Base-by-base conservation (phyloP, 2,113 vertebrate species). In the Agapornis roseicollis region DNA sequence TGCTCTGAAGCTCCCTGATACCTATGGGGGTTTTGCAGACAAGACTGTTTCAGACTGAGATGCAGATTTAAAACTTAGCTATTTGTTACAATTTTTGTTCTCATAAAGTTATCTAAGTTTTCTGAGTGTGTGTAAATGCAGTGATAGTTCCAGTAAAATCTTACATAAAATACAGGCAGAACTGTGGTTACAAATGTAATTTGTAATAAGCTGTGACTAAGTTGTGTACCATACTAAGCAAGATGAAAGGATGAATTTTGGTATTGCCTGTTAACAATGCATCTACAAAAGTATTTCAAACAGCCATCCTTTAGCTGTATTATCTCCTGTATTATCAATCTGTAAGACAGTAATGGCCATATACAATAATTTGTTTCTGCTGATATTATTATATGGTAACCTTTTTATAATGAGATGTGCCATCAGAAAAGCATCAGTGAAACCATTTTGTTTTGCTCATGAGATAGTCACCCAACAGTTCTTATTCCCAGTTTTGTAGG, bases 1-100 rank as follows among this genome's bases (percentile, higher is more conserved):
- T 77, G 37, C 88, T 80, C 79, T 82, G 46, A 80, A 89, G 37
- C 19, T 97, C 90, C 88, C 42, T 80, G n/a, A n/a, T 93, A 76
- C 44, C 80, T 96, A 1, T 46, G 85, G 74, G 61, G 74, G 41
- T 41, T 55, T 65, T 89, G 78, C 70, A 71, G 66, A 66, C 53
- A 56, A 60, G 90, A 11, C 27, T 1, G 9, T 82, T 95, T 70
- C 35, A 53, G 86, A 52, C 24, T 89, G 49, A 35, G 79, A 52
- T 65, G 68, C 81, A 85, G 80, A 90, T 90, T 53, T 55, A 86
- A 96, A 86, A 20, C 39, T n/a, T n/a, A n/a, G n/a, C n/a, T n/a
- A n/a, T n/a, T n/a, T n/a, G n/a, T n/a, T n/a, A n/a, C n/a, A n/a
- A n/a, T n/a, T n/a, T n/a, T n/a, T n/a, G n/a, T n/a, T n/a, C n/a